Percentiles rank a stretch among this genome's conserved stretches.
Conservation (phyloP, 2,888 invertebrate genomes). For the Drosophila affinis region DNA sequence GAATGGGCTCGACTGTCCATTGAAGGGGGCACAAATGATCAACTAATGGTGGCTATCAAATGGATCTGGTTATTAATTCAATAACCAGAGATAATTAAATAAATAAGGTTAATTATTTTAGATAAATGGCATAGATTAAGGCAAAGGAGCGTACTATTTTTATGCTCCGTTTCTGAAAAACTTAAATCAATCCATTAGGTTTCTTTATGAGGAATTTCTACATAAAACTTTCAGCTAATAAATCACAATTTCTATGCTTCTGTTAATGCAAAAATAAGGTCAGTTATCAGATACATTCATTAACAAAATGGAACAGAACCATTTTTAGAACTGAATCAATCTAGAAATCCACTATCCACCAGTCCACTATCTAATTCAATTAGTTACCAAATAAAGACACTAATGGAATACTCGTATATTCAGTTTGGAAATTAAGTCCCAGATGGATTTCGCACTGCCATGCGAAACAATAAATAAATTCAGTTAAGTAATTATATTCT, state of each 20-base stretch:
- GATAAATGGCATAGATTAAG: no score
- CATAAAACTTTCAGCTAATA: background rate
- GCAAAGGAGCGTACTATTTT: no score
- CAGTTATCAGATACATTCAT: background rate
- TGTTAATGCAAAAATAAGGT: background rate
- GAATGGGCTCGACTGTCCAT: background rate
- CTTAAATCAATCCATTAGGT: background rate
- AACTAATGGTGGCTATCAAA: no score
- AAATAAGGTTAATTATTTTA: background rate
- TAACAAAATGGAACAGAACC: background rate
- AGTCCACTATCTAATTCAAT: background rate
- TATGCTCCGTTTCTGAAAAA: no score
- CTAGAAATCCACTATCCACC: background rate
- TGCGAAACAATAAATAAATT: background rate
- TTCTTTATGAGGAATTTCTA: background rate
- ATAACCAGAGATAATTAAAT: background rate
- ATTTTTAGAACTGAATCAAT: background rate
- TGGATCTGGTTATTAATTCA: background rate
- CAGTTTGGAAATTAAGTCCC: background rate
- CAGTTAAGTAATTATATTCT: background rate
- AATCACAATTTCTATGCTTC: background rate
- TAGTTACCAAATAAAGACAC: background rate
- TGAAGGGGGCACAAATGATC: background rate
- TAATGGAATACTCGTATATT: background rate
- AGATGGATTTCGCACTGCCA: slow-evolving; percentile 10